phyloP scores from a whole-genome alignment of 2,888 invertebrate genomes.

The Rhorus exstirpatorius region DNA sequence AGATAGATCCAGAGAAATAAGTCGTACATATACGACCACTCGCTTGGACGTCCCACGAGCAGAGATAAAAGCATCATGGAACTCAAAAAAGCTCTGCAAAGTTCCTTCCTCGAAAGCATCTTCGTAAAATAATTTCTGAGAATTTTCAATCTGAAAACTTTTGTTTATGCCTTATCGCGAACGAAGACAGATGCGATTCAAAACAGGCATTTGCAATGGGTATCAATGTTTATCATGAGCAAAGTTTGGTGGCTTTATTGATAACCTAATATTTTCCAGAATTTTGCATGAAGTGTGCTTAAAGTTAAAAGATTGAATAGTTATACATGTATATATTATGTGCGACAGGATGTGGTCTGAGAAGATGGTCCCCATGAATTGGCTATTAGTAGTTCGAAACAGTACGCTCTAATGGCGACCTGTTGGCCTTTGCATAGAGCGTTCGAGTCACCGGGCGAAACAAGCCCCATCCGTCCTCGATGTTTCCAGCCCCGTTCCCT shows the following conservation, averaged over 20 bases:
- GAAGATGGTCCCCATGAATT: conserved; percentile 84
- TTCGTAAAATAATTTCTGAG: conserved; percentile 30
- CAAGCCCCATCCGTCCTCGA: conserved; percentile 69
- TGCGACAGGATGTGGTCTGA: neutral
- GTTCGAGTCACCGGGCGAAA: conserved; percentile 77
- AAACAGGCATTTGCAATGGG: neutral
- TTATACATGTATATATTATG: neutral
- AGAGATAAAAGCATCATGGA: conserved; percentile 6
- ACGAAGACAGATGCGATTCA: neutral
- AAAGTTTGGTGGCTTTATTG: no score
- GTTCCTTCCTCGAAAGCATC: conserved; percentile 39
- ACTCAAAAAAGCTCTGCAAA: conserved; percentile 21
- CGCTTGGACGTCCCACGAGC: conserved; percentile 42
- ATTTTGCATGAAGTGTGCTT: no score
- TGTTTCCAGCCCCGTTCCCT: conserved; percentile 73
- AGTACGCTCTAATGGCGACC: conserved; percentile 85
- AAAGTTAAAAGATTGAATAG: no score
- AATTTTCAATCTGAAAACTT: conserved; percentile 13
- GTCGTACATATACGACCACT: conserved; percentile 37
- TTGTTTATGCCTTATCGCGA: neutral
- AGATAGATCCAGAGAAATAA: neutral
- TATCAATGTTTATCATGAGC: neutral
- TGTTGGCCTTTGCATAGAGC: conserved; percentile 84
- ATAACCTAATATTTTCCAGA: no score
- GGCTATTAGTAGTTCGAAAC: conserved; percentile 87